These are phyloP conservation scores for Globodera ellingtonae DNA, from an alignment of 1,140 invertebrate genomes.

Conservation along the genomic window DNA sequence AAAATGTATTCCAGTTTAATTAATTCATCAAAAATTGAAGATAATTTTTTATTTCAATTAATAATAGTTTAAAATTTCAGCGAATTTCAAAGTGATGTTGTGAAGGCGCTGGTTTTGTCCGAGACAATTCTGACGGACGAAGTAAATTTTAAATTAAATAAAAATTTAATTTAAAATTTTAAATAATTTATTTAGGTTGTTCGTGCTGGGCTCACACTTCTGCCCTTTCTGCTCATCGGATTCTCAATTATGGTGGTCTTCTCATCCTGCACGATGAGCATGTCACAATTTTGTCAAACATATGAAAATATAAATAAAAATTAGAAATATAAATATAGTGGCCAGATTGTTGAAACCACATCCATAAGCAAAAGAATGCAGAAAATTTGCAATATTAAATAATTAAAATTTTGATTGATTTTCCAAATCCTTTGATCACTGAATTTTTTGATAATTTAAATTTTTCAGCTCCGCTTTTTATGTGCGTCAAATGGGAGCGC, in stretches of 20 bases:
- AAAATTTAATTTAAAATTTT: background rate
- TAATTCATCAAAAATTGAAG: slow-evolving; percentile 2
- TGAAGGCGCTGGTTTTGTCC: slow-evolving; percentile 57
- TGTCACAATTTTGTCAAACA: slow-evolving; percentile 39
- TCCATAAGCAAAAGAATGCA: too few relatives aligned
- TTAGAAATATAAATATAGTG: background rate
- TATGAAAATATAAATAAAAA: background rate
- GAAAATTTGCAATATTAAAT: background rate
- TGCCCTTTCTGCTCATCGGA: slow-evolving; percentile 62
- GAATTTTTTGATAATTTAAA: background rate
- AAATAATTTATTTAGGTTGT: slow-evolving; percentile 38
- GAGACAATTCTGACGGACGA: slow-evolving; percentile 60
- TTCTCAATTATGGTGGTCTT: slow-evolving; percentile 62
- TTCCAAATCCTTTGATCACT: background rate
- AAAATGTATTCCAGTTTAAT: slow-evolving; percentile 19
- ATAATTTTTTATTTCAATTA: slow-evolving; percentile 29
- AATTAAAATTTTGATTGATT: background rate
- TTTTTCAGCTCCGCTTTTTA: slow-evolving; percentile 34
- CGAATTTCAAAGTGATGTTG: slow-evolving; percentile 60
- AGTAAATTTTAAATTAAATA: slow-evolving; percentile 32
- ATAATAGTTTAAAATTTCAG: slow-evolving; percentile 42
- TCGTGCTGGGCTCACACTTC: slow-evolving; percentile 57
- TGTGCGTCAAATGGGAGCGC: slow-evolving; percentile 35
- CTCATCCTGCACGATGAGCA: slow-evolving; percentile 56
- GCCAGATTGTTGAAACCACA: too few relatives aligned